Evolutionary conservation across 2,888 invertebrate species (phyloP).

Genomic region (Latrodectus hesperus): DNA sequence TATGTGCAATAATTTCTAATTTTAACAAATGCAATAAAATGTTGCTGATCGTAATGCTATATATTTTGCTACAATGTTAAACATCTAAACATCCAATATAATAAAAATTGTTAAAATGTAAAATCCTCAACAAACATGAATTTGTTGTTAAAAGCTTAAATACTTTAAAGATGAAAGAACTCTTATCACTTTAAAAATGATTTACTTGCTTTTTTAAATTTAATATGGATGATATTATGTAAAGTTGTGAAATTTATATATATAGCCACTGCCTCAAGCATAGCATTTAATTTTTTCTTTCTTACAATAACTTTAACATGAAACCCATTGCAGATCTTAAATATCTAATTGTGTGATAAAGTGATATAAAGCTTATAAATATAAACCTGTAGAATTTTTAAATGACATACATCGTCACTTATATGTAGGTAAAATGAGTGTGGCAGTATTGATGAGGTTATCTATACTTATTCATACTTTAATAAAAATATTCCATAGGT

Average conservation of each 20-base stretch:
- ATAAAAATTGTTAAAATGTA: too few relatives aligned
- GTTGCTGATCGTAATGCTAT: too few relatives aligned
- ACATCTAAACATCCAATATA: too few relatives aligned
- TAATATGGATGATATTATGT: neutral
- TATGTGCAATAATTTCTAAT: too few relatives aligned
- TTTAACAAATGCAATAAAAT: too few relatives aligned
- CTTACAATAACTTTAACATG: neutral
- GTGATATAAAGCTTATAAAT: constrained; percentile 55
- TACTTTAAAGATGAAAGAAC: neutral
- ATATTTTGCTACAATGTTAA: too few relatives aligned
- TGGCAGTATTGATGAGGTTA: neutral
- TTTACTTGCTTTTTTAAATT: neutral
- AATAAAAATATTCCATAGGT: constrained; percentile 26
- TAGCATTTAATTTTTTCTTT: constrained; percentile 3
- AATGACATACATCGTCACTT: constrained; percentile 50
- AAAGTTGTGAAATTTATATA: too few relatives aligned
- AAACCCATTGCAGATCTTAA: constrained; percentile 22
- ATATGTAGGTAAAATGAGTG: constrained; percentile 30
- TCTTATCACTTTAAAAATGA: neutral
- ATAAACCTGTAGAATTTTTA: constrained; percentile 59
- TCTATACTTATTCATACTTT: neutral
- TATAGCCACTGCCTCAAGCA: neutral
- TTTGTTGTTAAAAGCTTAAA: too few relatives aligned
- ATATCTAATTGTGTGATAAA: constrained; percentile 58
- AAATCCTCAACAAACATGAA: too few relatives aligned